Conservation (phyloP, 2,888 invertebrate species). For the Galeopsomyia nigrocyanea region DNA sequence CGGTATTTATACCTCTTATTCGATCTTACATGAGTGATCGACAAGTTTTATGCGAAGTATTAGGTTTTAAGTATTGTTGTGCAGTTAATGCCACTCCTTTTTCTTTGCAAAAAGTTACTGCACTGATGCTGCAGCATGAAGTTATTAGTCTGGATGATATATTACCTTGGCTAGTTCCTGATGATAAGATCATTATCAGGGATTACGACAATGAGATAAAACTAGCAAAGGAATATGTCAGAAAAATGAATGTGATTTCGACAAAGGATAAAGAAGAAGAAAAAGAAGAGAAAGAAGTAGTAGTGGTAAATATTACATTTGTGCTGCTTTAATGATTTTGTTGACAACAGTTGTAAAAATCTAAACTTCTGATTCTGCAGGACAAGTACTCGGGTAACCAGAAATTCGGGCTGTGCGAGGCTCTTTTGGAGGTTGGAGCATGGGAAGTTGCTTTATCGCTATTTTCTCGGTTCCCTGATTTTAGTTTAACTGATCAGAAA, state of each 20-base stretch:
- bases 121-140: conserved; percentile 88
- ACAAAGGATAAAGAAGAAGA: conserved; percentile 84
- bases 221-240: conserved; percentile 89
- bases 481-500: conserved; percentile 82
- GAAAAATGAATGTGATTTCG: conserved; percentile 85
- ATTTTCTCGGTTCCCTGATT: conserved; percentile 85
- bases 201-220: conserved; percentile 87
- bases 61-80: conserved; percentile 90
- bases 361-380: conserved; percentile 51
- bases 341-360: not conserved
- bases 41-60: conserved; percentile 90
- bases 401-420: conserved; percentile 93
- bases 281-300: conserved; percentile 78
- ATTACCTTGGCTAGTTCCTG: conserved; percentile 92
- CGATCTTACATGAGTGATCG: conserved; percentile 91
- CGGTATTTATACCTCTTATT: conserved; percentile 88
- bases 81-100: conserved; percentile 78
- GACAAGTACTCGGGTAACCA: conserved; percentile 81
- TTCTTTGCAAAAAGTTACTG: conserved; percentile 90
- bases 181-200: conserved; percentile 84
- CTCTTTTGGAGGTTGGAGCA: conserved; percentile 87
- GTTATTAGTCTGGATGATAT: conserved; percentile 90
- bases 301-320: conserved; percentile 70
- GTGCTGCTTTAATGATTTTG: not conserved
- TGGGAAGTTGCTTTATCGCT: conserved; percentile 90